Percentiles rank a stretch among this genome's conserved stretches.
Evolutionary conservation across 2,888 invertebrate genomes (phyloP).

Genomic region (Liodrosophila aerea): DNA sequence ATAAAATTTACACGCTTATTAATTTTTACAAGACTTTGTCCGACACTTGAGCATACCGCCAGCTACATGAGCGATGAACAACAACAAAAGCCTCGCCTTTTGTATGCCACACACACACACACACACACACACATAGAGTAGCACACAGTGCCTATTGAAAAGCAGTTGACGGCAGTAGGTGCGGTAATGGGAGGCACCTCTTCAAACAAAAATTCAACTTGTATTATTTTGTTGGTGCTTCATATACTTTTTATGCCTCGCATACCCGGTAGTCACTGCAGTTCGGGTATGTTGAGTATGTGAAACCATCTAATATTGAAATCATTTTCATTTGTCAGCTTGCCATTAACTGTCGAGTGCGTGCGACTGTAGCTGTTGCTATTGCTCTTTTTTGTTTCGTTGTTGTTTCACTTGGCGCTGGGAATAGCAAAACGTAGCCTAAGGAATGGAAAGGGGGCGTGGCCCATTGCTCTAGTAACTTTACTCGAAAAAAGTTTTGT

Average conservation of each 20-base stretch:
- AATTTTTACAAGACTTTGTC: slow-evolving; percentile 76
- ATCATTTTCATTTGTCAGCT: too few relatives aligned
- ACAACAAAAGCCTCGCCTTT: slow-evolving; percentile 29
- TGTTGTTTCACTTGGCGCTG: slow-evolving; percentile 3
- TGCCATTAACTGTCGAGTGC: too few relatives aligned
- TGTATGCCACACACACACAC: slow-evolving; percentile 20
- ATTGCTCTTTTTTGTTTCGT: slow-evolving; percentile 17
- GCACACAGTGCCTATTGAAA: slow-evolving; percentile 30
- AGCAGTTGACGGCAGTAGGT: slow-evolving; percentile 11
- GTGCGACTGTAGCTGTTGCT: background rate
- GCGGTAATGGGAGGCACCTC: slow-evolving; percentile 35
- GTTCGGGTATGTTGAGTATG: too few relatives aligned
- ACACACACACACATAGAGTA: slow-evolving; percentile 1
- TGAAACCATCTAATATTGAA: too few relatives aligned
- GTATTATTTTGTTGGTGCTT: slow-evolving; percentile 43
- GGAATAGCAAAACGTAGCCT: background rate
- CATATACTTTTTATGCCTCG: slow-evolving; percentile 6
- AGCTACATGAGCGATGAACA: slow-evolving; percentile 47
- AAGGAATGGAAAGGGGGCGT: slow-evolving; percentile 1
- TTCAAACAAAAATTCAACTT: slow-evolving; percentile 69
- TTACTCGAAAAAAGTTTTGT: slow-evolving; percentile 53
- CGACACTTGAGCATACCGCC: slow-evolving; percentile 66
- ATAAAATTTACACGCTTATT: slow-evolving; percentile 76
- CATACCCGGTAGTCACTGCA: background rate
- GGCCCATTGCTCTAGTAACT: slow-evolving; percentile 37